Evolutionary conservation across 1,140 invertebrate genomes (phyloP), one percentile per base, ranked within the genome.

Genomic region (Reticulitermes speratus): DNA sequence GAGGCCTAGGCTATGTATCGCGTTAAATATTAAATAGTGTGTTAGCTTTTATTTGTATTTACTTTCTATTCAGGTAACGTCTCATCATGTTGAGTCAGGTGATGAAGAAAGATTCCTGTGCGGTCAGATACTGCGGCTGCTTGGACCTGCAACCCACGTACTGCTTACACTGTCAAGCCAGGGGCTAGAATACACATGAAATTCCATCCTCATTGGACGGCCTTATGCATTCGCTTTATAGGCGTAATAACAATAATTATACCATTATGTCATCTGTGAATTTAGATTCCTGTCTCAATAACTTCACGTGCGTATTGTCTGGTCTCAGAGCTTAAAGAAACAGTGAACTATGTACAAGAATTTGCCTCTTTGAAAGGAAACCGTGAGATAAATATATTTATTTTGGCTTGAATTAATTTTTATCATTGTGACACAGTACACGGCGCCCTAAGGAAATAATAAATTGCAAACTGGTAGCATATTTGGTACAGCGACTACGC

Each of bases 181-280:
- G 65, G 25, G 65, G 65, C 65, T 75, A 75, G 9, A 12, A 25
- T 30, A n/a, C 8, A 25, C 5, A 75, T 30, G 65, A 75, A 75
- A 30, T 30, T 30, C 25, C n/a, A 30, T 75, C 65, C 65, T 25
- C 65, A 11, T 9, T 75, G 25, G 25, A 30, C 14, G 3, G 65
- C n/a, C 8, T 6, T 25, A 25, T 30, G n/a, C 8, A 11, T 25
- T 30, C n/a, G 65, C 14, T 75, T 75, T 75, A 25, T 75, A 25
- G n/a, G 65, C n/a, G n/a, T 75, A 75, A 75, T 75, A 30, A 75
- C 65, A 75, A 75, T 75, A 75, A 75, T 75, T 75, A 75, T 3
- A 75, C 7, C 65, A 75, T 75, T 75, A 75, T 75, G 65, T 75
- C 65, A 30, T 75, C 65, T 75, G 65, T 75, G 65, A 25, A 30